phyloP scores from a whole-genome alignment of 2,113 vertebrate species.

The Semicossyphus pulcher region DNA sequence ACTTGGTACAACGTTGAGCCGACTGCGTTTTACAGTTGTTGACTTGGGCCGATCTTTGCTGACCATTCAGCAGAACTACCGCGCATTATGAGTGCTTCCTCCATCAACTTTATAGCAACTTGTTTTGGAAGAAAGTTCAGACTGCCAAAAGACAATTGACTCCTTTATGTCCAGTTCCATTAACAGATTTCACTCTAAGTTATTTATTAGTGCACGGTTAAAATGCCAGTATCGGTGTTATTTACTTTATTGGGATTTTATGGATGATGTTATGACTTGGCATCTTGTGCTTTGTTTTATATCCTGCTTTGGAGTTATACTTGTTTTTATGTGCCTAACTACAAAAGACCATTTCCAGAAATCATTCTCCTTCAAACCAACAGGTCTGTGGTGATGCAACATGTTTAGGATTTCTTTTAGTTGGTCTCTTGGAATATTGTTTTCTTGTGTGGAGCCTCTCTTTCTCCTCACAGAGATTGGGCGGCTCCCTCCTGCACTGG shows the following conservation, averaged over 20 bases:
- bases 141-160: background rate
- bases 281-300: background rate
- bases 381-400: too few species aligned
- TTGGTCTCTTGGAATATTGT: too few species aligned
- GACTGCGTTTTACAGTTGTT: background rate
- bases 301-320: background rate
- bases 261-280: background rate
- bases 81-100: background rate
- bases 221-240: background rate
- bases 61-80: slow-evolving; percentile 1
- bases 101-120: background rate
- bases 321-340: background rate
- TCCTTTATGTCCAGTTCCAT: background rate
- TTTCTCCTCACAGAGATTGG: too few species aligned
- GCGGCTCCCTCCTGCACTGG: too few species aligned
- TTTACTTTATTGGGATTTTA: background rate
- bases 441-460: too few species aligned
- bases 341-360: background rate
- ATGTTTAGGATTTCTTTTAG: too few species aligned
- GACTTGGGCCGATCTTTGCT: background rate
- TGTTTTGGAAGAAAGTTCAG: background rate
- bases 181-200: background rate
- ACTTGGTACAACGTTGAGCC: background rate
- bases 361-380: background rate
- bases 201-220: background rate